Percentiles rank a stretch among this genome's conserved stretches.
These are phyloP conservation scores for Stenichneumon culpator DNA, from an alignment of 2,888 invertebrate species.

Conservation along the genomic window DNA sequence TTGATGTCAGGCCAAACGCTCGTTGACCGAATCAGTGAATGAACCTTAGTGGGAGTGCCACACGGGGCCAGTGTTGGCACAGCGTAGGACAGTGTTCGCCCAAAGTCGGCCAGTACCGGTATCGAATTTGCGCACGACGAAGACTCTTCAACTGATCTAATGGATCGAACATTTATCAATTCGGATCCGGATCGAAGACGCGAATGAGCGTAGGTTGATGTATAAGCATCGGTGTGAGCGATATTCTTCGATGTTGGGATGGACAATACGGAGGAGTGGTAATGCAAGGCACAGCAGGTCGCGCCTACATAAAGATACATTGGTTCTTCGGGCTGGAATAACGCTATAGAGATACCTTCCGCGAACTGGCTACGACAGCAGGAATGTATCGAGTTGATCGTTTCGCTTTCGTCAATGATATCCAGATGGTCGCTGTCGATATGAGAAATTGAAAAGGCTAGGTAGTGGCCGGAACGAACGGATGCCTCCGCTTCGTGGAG, in stretches of 20 bases:
- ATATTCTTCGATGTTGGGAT: conserved; percentile 72
- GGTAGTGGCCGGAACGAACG: conserved; percentile 41
- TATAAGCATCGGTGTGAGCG: conserved; percentile 51
- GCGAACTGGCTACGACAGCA: conserved; percentile 49
- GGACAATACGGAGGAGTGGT: conserved; percentile 76
- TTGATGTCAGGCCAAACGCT: no score
- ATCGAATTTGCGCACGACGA: background rate
- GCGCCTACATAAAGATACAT: conserved; percentile 67
- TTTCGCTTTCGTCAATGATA: conserved; percentile 68
- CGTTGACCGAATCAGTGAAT: background rate
- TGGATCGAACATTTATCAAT: conserved; percentile 29
- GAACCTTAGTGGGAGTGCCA: background rate
- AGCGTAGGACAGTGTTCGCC: background rate
- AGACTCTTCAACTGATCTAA: conserved; percentile 23
- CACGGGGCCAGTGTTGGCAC: background rate
- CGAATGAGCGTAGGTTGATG: conserved; percentile 41
- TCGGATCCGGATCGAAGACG: conserved; percentile 24
- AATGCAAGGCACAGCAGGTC: conserved; percentile 49
- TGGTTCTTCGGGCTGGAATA: conserved; percentile 58
- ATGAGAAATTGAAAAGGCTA: conserved; percentile 71
- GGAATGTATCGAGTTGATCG: conserved; percentile 63
- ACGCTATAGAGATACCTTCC: conserved; percentile 28
- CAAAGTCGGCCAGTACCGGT: background rate
- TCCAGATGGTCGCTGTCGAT: conserved; percentile 72
- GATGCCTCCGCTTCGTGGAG: conserved; percentile 16